Percentiles rank a stretch among this genome's conserved stretches.
Conservation (phyloP, 1,140 invertebrate species). For the Drosophila guanche region DNA sequence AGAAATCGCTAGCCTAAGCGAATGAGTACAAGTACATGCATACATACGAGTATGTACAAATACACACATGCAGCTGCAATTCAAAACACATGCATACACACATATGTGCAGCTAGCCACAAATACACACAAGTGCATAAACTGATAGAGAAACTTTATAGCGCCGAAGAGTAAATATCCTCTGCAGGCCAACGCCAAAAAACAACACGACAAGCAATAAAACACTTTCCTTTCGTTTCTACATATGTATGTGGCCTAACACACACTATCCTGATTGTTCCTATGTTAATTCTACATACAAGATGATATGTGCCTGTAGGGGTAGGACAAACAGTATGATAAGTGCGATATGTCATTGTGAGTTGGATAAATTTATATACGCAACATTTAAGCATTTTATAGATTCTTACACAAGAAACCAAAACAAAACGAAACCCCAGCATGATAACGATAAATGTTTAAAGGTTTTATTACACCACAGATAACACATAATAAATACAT, state of each 20-base stretch:
- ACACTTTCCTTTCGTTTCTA: slow-evolving; percentile 25
- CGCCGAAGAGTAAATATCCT: slow-evolving; percentile 16
- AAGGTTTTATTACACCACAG: slow-evolving; percentile 34
- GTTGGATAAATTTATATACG: slow-evolving; percentile 37
- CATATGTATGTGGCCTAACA: slow-evolving; percentile 21
- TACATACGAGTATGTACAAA: slow-evolving; percentile 17
- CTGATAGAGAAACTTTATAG: slow-evolving; percentile 31
- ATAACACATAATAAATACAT: slow-evolving; percentile 39
- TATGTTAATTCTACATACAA: slow-evolving; percentile 37
- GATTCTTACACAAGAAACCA: slow-evolving; percentile 32
- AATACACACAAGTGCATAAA: slow-evolving; percentile 19
- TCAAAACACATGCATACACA: background rate
- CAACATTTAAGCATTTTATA: slow-evolving; percentile 48
- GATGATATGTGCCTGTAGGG: slow-evolving; percentile 24
- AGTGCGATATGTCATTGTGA: slow-evolving; percentile 36
- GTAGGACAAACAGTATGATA: slow-evolving; percentile 18
- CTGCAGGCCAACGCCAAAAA: slow-evolving; percentile 9
- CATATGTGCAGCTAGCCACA: slow-evolving; percentile 12
- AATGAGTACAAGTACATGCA: slow-evolving; percentile 5
- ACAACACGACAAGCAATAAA: slow-evolving; percentile 9
- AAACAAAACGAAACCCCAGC: slow-evolving; percentile 10
- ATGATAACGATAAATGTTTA: slow-evolving; percentile 47
- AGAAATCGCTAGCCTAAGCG: slow-evolving; percentile 16
- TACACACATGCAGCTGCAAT: slow-evolving; percentile 2
- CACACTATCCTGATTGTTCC: slow-evolving; percentile 32